Base-by-base conservation (phyloP, 2,113 vertebrate genomes). In the Hippocampus barbouri region DNA sequence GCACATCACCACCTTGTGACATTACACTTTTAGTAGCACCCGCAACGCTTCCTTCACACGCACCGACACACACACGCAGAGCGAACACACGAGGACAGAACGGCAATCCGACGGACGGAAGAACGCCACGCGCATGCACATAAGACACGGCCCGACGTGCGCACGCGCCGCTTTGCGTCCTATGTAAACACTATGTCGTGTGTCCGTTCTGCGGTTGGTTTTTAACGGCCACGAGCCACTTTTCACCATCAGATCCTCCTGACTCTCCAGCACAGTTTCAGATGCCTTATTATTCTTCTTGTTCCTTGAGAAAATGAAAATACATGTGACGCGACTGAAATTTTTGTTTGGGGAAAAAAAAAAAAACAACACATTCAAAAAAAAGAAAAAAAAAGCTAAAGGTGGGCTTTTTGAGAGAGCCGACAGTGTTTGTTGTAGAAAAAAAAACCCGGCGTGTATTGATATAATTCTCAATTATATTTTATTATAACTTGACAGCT, bases 391-490 rank as follows among this genome's bases (percentile, higher is more conserved):
- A 11, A 6, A 57, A 18, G 12, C 25, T 2, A 60, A 18, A 16
- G 25, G 15, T 38, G 59, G 34, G 18, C 34, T 64, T 89, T 76
- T 83, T 69, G 82, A 77, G 70, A 77, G 73, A 84, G 56, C 56
- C 56, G 69, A 73, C 83, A 70, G 74, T 79, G 78, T 88, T 90
- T 14, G 83, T 34, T 76, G 78, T 80, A 83, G 74, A 86, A 87
- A 86, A 84, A 83, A 78, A 5, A 0, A 5, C 73, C 76, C 75
- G 77, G 74, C 85, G 89, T 88, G 87, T 92, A 91, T 87, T 92
- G 92, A 38, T 93, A 93, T 86, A 92, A 90, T 91, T 88, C 84
- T 84, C 27, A 91, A 92, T 91, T 91, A 89, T 92, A 92, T 92
- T 92, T 92, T 91, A 92, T 91, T 90, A 91, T 86, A 86, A 90